Evolutionary conservation across 2,113 vertebrate genomes (phyloP).

Genomic region (Crotalus viridis): DNA sequence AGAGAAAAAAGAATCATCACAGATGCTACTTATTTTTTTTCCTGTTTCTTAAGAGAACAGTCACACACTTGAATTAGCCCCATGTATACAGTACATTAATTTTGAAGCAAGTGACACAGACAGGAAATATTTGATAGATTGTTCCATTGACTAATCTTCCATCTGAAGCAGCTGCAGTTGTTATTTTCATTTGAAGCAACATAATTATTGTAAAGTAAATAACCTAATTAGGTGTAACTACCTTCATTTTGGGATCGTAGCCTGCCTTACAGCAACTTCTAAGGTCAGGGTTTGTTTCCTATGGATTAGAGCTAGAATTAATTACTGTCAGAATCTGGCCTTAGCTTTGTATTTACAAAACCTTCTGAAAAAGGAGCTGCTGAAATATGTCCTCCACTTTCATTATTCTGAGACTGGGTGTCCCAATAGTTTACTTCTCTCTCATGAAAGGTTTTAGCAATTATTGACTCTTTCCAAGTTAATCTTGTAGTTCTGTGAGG

Average conservation of each 20-base stretch:
- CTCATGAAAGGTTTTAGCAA: background rate
- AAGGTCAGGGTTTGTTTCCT: background rate
- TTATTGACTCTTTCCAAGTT: background rate
- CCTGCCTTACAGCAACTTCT: background rate
- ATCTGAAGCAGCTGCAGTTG: background rate
- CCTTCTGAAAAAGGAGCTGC: background rate
- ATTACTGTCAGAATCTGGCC: background rate
- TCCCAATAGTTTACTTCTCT: background rate
- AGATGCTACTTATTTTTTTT: background rate
- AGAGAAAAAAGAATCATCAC: background rate
- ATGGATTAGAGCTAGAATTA: background rate
- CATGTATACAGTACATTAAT: background rate
- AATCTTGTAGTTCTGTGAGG: background rate
- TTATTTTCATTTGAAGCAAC: background rate
- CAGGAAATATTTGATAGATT: background rate
- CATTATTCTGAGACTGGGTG: background rate
- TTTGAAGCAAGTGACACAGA: background rate
- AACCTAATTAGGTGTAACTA: background rate
- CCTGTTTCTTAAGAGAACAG: background rate
- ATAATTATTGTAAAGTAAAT: background rate
- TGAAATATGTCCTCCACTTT: background rate
- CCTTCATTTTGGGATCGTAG: background rate
- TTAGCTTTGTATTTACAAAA: background rate
- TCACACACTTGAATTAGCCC: background rate
- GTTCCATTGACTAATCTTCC: background rate